These are phyloP conservation scores for Drosophila ercepeae DNA, from an alignment of 1,140 invertebrate genomes.

Conservation along the genomic window DNA sequence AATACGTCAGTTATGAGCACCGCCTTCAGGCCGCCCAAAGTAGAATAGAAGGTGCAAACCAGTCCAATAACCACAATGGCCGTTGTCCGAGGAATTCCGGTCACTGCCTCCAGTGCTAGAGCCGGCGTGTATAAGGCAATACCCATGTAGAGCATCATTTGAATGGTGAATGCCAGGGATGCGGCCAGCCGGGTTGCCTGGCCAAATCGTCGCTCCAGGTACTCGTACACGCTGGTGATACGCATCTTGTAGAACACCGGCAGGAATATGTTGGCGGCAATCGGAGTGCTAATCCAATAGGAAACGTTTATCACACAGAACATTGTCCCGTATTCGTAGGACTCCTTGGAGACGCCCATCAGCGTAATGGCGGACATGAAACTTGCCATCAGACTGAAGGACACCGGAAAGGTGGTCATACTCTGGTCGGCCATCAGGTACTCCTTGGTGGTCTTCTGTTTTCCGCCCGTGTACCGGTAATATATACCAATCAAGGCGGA, in stretches of 20 bases:
- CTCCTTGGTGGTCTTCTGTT: slow-evolving; percentile 91
- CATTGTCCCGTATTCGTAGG: slow-evolving; percentile 89
- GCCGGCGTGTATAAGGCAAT: slow-evolving; percentile 97
- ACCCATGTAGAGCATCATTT: slow-evolving; percentile 96
- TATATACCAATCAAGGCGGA: slow-evolving; percentile 91
- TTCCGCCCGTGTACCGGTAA: slow-evolving; percentile 93
- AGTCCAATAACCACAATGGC: slow-evolving; percentile 92
- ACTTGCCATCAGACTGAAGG: slow-evolving; percentile 94
- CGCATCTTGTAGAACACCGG: slow-evolving; percentile 95
- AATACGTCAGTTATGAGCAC: slow-evolving; percentile 94
- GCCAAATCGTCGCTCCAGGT: slow-evolving; percentile 93
- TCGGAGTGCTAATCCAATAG: slow-evolving; percentile 92
- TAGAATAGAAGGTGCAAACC: slow-evolving; percentile 94
- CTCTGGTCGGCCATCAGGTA: slow-evolving; percentile 79
- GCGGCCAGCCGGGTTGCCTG: slow-evolving; percentile 87
- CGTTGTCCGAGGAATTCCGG: slow-evolving; percentile 88
- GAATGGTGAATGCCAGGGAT: slow-evolving; percentile 91
- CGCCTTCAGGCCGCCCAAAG: slow-evolving; percentile 95
- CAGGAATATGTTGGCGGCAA: slow-evolving; percentile 92
- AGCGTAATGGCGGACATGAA: slow-evolving; percentile 98
- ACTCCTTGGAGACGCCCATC: slow-evolving; percentile 92
- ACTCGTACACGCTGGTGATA: slow-evolving; percentile 95
- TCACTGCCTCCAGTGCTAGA: slow-evolving; percentile 94
- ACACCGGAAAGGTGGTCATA: slow-evolving; percentile 89
- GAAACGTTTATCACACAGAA: slow-evolving; percentile 93